Evolutionary conservation across 2,113 vertebrate genomes (phyloP), one percentile per base, ranked within the genome.

Genomic region (Numenius arquata): DNA sequence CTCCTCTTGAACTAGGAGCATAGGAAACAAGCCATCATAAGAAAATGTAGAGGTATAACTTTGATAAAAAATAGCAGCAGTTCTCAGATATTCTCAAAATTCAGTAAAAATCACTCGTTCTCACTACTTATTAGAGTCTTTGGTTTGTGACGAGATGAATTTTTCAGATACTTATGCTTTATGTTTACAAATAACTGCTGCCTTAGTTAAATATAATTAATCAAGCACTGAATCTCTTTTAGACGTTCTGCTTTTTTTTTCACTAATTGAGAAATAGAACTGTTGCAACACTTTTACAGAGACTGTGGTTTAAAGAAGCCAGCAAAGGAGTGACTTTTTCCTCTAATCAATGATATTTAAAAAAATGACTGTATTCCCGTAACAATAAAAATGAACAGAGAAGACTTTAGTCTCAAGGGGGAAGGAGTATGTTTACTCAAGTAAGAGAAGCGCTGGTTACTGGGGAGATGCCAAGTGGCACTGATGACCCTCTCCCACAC

Each of bases 191-290:
- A 65, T 61, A 95, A 87, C 27, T 89, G 61, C 82, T 83, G 58
- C n/a, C 36, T 89, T 70, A 84, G 74, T 85, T 93, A 97, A 96
- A 94, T 59, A 73, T 27, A 47, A 96, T 95, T 93, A 94, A 97
- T 96, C 92, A 97, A 97, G 93, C 6, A 52, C 56, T 68, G 90
- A 97, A 81, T 85, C 65, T 82, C 81, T 96, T 96, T 75, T 78
- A 96, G 89, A 55, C 20, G 36, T 55, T 91, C 58, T 91, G 47
- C 29, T 27, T 85, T 61, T 86, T 95, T 82, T 90, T 72, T n/a
- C 19, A 34, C n/a, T 95, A 86, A 90, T 65, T 88, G 91, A 97
- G 96, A 96, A 97, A 96, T 50, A 95, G 81, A 84, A 91, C 82
- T 81, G 45, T 94, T 97, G 78, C 55, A 95, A 91, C 56, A 97